Base-by-base conservation (phyloP, 2,888 invertebrate genomes). In the Cremastinae sp. region DNA sequence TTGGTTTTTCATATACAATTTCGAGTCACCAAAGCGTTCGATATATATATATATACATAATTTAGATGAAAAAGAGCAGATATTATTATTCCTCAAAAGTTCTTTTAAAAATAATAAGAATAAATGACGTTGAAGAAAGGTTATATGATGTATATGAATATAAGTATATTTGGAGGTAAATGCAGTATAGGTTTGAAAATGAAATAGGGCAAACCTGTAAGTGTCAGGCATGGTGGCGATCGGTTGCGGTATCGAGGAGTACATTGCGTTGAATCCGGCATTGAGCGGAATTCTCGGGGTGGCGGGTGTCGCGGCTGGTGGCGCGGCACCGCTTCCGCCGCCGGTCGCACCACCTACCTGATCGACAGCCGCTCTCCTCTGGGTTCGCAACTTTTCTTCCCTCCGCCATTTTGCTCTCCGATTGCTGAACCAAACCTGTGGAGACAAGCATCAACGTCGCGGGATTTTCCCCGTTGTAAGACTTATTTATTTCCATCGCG, bases 371-470 rank as follows among this genome's bases (percentile, higher is more conserved):
- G 91, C 90, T 70, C 96, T 92, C 81, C 96, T 91, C 91, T 98
- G 98, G 89, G 96, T 98, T 65, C 99, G 94, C 75, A 99, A 93
- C 91, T 99, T 99, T 90, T 99, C 99, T 90, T 99, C 99, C 14
- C 99, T 93, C 64, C 99, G 94, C 98, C 98, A 99, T 92, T 99
- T 99, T 82, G 99, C 99, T 59, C 99, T 93, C 68, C 99, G 95
- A 91, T 99, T 99, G 79, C 98, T 98, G 91, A 99, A 99, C 99
- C 99, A 99, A 59, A 99, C 99, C 98, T 99, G 93, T 75, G 28
- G 79, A 74, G 69, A 66, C 49, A 78, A 70, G 62, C 34, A 45
- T 43, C 53, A 12, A 61, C 62, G 18, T 58, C 49, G 28, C 45
- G 61, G 64, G 72, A 58, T 64, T 70, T 66, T 59, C 70, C 54